These are phyloP conservation scores for Bradypodion ventrale DNA, from an alignment of 2,797 vertebrate genomes.

Conservation along the genomic window DNA sequence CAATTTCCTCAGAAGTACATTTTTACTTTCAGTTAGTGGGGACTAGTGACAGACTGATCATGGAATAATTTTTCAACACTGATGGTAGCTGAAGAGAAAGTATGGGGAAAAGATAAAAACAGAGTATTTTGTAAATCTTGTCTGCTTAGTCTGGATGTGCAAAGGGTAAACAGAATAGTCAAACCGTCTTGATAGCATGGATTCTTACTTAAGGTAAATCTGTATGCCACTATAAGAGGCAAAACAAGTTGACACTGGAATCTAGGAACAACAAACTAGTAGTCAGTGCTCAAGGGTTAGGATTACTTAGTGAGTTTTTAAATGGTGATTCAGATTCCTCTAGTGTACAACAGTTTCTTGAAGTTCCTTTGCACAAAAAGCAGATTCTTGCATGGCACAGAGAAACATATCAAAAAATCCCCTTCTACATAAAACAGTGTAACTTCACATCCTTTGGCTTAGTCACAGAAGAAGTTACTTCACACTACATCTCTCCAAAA, in stretches of 20 bases:
- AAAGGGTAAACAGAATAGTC: neutral
- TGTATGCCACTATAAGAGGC: neutral
- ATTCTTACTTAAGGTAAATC: neutral
- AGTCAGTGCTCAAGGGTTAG: neutral
- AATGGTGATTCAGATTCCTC: neutral
- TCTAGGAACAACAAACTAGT: neutral
- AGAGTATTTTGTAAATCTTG: neutral
- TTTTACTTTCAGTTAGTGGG: too few species aligned
- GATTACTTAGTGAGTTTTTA: neutral
- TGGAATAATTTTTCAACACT: neutral
- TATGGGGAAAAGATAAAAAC: neutral
- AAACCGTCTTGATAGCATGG: neutral
- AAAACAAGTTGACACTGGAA: neutral
- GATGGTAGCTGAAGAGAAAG: neutral
- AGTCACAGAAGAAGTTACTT: too few species aligned
- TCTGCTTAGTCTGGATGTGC: neutral
- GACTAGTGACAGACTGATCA: neutral
- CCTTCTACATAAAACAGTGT: too few species aligned
- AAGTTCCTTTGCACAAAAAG: neutral
- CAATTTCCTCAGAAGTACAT: conserved; percentile 10
- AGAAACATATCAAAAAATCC: too few species aligned
- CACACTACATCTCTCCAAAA: too few species aligned
- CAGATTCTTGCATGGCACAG: too few species aligned
- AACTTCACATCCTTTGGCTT: too few species aligned
- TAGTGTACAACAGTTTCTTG: neutral